Base-by-base conservation (phyloP, 2,888 invertebrate genomes). In the Ariolimax columbianus region DNA sequence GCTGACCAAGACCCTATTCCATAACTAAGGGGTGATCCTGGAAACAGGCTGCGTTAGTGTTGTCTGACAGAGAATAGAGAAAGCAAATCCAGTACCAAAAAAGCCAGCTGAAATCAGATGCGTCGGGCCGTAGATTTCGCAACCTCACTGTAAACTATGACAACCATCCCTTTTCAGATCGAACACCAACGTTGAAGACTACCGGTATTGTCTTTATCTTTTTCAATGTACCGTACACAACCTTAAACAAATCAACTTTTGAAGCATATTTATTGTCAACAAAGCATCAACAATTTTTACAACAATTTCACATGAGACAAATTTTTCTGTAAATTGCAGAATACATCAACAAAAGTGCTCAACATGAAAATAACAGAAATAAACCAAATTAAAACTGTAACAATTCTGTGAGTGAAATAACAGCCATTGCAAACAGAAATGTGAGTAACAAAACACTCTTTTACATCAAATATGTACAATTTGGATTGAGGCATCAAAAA, bases 261-360 rank as follows among this genome's bases (percentile, higher is more conserved):
- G 23, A 59, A 55, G 36, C 78, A 59, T 40, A 43, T 63, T 78
- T 63, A 59, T 26, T 78, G 38, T 78, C 78, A 78, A 59, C 63
- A 55, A 36, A 78, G 63, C 78, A 55, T 78, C 38, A 59, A 75
- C 72, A 75, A 75, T 30, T n/a, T 43, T 38, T 47, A 75, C 73
- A 75, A 47, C 73, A 47, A 23, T 47, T n/a, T 30, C 30, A 75
- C 73, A 75, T 75, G 47, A 75, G 73, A 75, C 30, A 30, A 17
- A 6, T 75, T n/a, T 30, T 75, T 75, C 47, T 47, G 43, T 75
- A 38, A 47, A 47, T 47, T n/a, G 47, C 47, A 75, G 73, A 75
- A 75, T 47, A 43, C 17, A 75, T n/a, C 38, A 47, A 3, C 14
- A 7, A 75, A 55, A 55, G 73, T 75, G 72, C 72, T 17, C 47